These are phyloP conservation scores for Pelosia muscerda DNA, from an alignment of 2,888 invertebrate genomes.

Conservation along the genomic window DNA sequence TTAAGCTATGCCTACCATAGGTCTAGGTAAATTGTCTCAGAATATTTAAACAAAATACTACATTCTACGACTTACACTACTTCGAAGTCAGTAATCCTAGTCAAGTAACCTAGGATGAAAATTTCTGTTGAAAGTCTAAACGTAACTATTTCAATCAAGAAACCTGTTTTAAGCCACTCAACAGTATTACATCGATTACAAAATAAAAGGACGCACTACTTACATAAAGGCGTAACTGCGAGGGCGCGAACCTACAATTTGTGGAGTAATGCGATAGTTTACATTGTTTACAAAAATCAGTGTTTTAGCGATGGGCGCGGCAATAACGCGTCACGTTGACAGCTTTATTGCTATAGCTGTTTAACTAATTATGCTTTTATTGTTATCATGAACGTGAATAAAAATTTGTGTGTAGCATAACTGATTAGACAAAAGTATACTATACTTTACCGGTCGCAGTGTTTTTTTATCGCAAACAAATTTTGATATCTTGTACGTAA, in stretches of 20 bases:
- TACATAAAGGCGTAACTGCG: constrained; percentile 67
- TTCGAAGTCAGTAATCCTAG: too few relatives aligned
- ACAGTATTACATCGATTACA: constrained; percentile 5
- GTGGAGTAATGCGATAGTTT: constrained; percentile 76
- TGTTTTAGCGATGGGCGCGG: constrained; percentile 66
- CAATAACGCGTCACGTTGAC: constrained; percentile 35
- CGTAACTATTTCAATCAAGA: background rate
- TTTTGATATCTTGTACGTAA: constrained; percentile 6
- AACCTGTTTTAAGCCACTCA: background rate
- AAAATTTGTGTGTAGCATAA: background rate
- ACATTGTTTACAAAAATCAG: constrained; percentile 76
- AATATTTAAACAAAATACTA: too few relatives aligned
- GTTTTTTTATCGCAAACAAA: background rate
- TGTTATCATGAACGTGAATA: background rate
- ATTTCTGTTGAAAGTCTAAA: too few relatives aligned
- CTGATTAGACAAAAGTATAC: background rate
- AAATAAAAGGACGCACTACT: constrained; percentile 38
- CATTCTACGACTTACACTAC: too few relatives aligned
- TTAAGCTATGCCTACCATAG: too few relatives aligned
- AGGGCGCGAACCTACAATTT: constrained; percentile 69
- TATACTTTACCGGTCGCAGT: background rate
- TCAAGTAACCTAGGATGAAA: too few relatives aligned
- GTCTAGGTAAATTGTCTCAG: too few relatives aligned
- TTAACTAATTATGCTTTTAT: constrained; percentile 38
- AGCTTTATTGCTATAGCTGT: constrained; percentile 56